Base-by-base conservation (phyloP, 2,888 invertebrate genomes). In the Leucania comma region DNA sequence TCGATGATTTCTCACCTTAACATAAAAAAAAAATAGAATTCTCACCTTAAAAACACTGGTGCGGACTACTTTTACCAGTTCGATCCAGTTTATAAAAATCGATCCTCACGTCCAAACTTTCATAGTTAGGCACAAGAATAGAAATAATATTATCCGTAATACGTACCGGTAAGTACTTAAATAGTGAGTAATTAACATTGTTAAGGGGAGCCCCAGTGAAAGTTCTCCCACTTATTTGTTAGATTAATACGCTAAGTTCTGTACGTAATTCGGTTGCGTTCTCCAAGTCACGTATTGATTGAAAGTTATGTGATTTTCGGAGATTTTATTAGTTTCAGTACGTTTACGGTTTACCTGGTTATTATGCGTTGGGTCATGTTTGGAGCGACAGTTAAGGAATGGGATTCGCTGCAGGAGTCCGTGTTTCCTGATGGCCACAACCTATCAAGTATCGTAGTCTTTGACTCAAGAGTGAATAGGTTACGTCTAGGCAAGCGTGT, bases 181-280 rank as follows among this genome's bases (percentile, higher is more conserved):
- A 77, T 75, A 83, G 75, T 80, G 70, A 86, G 82, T 86, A 86
- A 85, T 85, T 84, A 85, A 83, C 85, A 78, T 83, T 82, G 85
- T 84, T 82, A 78, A 62, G 32, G 64, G 69, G 32, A 42, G 57
- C 26, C 46, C 64, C 65, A 32, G 78, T 58, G 53, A 66, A 85
- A 85, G 78, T 85, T 85, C 75, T 81, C 83, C 80, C 76, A 84
- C 77, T 85, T 86, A 86, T 85, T 86, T 83, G 85, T 80, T 81
- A 78, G 83, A 85, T 79, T 86, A 84, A 85, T 84, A 83, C 68
- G 65, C 62, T 67, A 78, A 86, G 73, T 84, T 85, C 64, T 20
- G 74, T 51, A 46, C 74, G 75, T 81, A 84, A 81, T 70, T 76
- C 68, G 67, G 73, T 65, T 74, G 68, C 72, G 81, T 77, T 75